phyloP scores from a whole-genome alignment of 2,113 vertebrate species.

The Tyto alba region DNA sequence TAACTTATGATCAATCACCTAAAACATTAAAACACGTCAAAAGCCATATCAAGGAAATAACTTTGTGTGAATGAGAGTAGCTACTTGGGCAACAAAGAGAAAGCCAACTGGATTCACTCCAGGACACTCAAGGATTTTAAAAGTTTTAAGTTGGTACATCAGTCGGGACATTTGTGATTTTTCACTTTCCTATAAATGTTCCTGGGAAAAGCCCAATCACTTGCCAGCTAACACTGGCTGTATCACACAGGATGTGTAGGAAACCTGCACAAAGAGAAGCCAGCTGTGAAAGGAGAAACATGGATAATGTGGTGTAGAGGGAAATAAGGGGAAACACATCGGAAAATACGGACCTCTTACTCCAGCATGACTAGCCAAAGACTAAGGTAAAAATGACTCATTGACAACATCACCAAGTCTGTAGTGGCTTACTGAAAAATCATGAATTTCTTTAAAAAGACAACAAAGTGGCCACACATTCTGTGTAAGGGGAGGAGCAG shows the following conservation, averaged over 20 bases:
- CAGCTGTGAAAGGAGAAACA: not conserved
- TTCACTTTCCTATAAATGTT: not conserved
- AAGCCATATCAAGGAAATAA: not conserved
- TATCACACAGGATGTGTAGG: not conserved
- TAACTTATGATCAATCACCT: slow-evolving; percentile 87
- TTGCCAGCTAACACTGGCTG: not conserved
- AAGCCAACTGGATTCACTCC: not conserved
- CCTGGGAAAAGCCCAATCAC: not conserved
- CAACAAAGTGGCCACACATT: not conserved
- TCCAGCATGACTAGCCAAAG: not conserved
- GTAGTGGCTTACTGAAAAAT: not conserved
- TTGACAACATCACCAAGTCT: not conserved
- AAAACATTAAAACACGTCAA: not conserved
- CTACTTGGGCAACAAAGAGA: not conserved
- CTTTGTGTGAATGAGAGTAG: not conserved
- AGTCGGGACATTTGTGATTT: not conserved
- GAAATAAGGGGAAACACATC: not conserved
- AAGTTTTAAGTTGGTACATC: not conserved
- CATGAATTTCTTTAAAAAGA: not conserved
- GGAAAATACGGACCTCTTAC: not conserved
- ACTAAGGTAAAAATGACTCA: not conserved
- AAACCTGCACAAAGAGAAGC: not conserved
- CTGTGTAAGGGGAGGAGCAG: not conserved
- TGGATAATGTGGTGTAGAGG: not conserved
- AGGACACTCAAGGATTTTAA: not conserved